Conservation (phyloP, 2,797 vertebrate species). For the Tenualosa ilisha region DNA sequence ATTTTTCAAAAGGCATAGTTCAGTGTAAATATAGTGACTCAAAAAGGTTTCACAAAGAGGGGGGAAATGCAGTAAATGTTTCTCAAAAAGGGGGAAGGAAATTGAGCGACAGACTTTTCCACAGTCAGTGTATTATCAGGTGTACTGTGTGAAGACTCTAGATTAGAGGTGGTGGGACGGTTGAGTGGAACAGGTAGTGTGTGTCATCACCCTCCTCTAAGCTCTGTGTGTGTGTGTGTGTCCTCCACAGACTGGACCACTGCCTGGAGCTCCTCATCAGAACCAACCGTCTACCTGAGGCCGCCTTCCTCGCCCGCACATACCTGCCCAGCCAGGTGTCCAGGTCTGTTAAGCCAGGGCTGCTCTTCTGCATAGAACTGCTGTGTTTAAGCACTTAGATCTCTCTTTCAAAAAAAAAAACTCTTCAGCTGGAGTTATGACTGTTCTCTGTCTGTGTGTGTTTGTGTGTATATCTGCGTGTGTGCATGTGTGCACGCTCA, state of each 20-base stretch:
- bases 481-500: constrained; percentile 44
- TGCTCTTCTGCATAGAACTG: background rate
- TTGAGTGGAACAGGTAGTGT: background rate
- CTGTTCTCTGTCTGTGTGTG: background rate
- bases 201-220: too few relatives aligned
- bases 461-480: background rate
- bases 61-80: too few relatives aligned
- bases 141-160: too few relatives aligned
- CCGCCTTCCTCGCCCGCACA: constrained; percentile 94
- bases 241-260: constrained; percentile 81
- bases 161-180: background rate
- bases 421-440: too few relatives aligned
- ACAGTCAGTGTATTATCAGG: too few relatives aligned
- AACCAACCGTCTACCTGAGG: constrained; percentile 94
- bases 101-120: too few relatives aligned
- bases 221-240: background rate
- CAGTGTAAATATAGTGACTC: too few relatives aligned
- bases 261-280: constrained; percentile 95
- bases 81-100: too few relatives aligned
- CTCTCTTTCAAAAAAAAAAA: too few relatives aligned
- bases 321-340: constrained; percentile 98
- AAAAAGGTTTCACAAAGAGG: too few relatives aligned
- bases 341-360: constrained; percentile 68
- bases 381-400: background rate
- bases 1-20: too few relatives aligned